Conservation (phyloP, 2,888 invertebrate genomes). For the Lordiphosa andalusiaca region DNA sequence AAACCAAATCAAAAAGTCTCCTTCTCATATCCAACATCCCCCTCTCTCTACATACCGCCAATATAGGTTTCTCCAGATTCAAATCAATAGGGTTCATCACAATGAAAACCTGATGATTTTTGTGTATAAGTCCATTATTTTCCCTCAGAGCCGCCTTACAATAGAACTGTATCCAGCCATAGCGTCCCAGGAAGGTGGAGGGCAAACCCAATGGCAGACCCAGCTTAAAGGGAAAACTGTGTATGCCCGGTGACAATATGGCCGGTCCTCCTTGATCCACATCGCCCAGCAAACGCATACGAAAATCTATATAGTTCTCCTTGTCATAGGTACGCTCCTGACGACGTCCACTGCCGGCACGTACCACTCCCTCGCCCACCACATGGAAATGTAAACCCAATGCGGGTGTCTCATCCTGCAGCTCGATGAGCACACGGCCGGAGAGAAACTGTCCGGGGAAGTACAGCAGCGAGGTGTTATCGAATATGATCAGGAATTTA, state of each 20-base stretch:
- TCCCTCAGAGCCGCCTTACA: conserved; percentile 94
- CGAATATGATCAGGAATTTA: conserved; percentile 95
- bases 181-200: conserved; percentile 95
- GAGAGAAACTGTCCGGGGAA: conserved; percentile 96
- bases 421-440: conserved; percentile 93
- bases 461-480: conserved; percentile 94
- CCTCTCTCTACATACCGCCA: conserved; percentile 84
- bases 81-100: conserved; percentile 97
- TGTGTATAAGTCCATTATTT: conserved; percentile 91
- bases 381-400: conserved; percentile 95
- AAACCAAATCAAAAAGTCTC: no score
- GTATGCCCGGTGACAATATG: conserved; percentile 93
- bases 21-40: no score
- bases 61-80: conserved; percentile 92
- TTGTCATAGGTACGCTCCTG: conserved; percentile 93
- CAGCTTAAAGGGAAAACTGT: conserved; percentile 96
- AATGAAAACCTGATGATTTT: conserved; percentile 98
- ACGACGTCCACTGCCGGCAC: conserved; percentile 86
- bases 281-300: conserved; percentile 95
- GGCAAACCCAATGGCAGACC: conserved; percentile 94
- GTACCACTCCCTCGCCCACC: conserved; percentile 96
- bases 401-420: conserved; percentile 96
- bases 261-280: conserved; percentile 91
- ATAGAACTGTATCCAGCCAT: conserved; percentile 97
- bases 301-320: conserved; percentile 96